Percentiles rank a stretch among this genome's conserved stretches.
phyloP scores from a whole-genome alignment of 2,797 vertebrate genomes.

The Schizopygopsis malacanthus region DNA sequence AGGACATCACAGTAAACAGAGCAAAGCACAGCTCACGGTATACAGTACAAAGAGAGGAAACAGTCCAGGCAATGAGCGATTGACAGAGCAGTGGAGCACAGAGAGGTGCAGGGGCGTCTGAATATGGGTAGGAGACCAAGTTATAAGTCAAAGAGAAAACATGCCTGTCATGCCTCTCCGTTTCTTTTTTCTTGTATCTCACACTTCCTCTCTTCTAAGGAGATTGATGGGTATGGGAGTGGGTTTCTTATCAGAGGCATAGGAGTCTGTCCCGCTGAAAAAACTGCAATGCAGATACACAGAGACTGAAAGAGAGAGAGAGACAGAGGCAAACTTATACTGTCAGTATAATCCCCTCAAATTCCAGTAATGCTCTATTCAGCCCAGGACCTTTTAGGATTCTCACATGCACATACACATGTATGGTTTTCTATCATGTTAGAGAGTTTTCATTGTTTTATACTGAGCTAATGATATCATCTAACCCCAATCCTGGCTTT shows the following conservation, averaged over 20 bases:
- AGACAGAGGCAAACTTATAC: background rate
- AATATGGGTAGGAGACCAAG: no score
- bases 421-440: background rate
- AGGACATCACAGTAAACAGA: conserved; percentile 25
- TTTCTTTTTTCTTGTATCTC: background rate
- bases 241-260: conserved; percentile 26
- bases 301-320: background rate
- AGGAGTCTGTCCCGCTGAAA: conserved; percentile 20
- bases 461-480: background rate
- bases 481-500: background rate
- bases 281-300: conserved; percentile 56
- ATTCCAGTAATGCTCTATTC: background rate
- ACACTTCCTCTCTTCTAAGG: background rate
- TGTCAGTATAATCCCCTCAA: conserved; percentile 17
- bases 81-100: conserved; percentile 34
- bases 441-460: background rate
- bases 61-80: background rate
- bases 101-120: background rate
- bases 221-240: conserved; percentile 4
- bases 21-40: conserved; percentile 30
- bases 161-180: background rate
- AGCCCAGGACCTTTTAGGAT: background rate
- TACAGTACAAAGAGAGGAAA: conserved; percentile 7
- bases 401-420: background rate
- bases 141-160: conserved; percentile 1